Conservation (phyloP, 2,888 invertebrate species). For the Phyllotreta cruciferae region DNA sequence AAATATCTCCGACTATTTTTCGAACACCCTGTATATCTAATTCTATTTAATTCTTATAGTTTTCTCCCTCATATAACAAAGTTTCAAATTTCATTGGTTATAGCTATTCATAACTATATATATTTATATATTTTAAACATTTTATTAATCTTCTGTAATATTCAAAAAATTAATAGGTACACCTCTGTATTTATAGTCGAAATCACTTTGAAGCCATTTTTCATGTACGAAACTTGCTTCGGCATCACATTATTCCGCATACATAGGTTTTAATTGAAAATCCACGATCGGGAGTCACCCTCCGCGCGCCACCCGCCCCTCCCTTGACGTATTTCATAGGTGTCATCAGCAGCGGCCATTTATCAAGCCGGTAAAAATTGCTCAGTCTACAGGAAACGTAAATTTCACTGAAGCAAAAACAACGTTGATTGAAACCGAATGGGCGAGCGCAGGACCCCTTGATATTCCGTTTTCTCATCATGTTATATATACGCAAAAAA, state of each 20-base stretch:
- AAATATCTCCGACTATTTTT: no score
- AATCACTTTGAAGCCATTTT: constrained; percentile 35
- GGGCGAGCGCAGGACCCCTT: constrained; percentile 30
- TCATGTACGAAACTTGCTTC: constrained; percentile 44
- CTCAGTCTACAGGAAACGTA: constrained; percentile 60
- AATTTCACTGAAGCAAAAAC: constrained; percentile 58
- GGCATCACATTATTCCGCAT: constrained; percentile 61
- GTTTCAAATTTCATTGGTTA: no score
- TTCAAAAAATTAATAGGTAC: not conserved
- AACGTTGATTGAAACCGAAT: constrained; percentile 54
- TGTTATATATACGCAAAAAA: constrained; percentile 29
- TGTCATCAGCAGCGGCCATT: constrained; percentile 61
- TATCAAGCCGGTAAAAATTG: constrained; percentile 61
- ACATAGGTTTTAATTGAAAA: constrained; percentile 64
- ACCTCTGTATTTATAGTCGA: constrained; percentile 22
- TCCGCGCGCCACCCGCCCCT: constrained; percentile 42
- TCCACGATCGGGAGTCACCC: constrained; percentile 50
- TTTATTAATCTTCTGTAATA: no score
- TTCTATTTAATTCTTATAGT: no score
- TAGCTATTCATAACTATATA: no score
- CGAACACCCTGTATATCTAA: no score
- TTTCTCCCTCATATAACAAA: no score
- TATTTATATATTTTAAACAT: no score
- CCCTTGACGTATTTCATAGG: constrained; percentile 60
- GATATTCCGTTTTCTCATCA: constrained; percentile 28